Percentiles rank a stretch among this genome's conserved stretches.
phyloP scores from a whole-genome alignment of 2,888 invertebrate genomes.

The Drosophila histrio region DNA sequence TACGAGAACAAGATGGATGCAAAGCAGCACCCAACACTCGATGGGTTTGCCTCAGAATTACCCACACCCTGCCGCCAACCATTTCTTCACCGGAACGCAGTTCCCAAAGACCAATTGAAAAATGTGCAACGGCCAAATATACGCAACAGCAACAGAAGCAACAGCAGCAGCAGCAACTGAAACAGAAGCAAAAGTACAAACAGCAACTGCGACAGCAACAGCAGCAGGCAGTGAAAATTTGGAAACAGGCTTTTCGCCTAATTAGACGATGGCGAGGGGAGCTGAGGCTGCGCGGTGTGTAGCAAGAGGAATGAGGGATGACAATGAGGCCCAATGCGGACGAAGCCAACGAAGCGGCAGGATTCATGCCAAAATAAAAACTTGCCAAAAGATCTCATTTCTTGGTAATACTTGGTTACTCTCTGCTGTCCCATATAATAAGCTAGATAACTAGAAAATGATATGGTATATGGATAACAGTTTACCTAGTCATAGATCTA shows the following conservation, averaged over 20 bases:
- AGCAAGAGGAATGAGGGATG: neutral
- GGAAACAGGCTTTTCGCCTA: constrained; percentile 78
- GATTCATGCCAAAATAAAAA: constrained; percentile 47
- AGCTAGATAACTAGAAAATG: neutral
- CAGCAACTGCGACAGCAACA: constrained; percentile 8
- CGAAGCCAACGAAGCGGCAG: constrained; percentile 50
- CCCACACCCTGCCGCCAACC: neutral
- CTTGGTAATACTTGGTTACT: constrained; percentile 10
- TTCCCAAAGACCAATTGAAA: constrained; percentile 73
- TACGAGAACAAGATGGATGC: constrained; percentile 70
- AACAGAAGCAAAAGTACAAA: constrained; percentile 12
- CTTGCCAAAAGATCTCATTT: constrained; percentile 29
- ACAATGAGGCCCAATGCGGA: constrained; percentile 37
- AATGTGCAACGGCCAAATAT: constrained; percentile 73
- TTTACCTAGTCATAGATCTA: neutral
- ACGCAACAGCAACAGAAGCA: constrained; percentile 41
- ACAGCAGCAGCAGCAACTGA: constrained; percentile 8
- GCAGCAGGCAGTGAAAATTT: constrained; percentile 62
- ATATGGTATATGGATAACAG: neutral
- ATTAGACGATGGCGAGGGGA: constrained; percentile 62
- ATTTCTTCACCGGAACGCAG: constrained; percentile 10
- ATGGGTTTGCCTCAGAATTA: constrained; percentile 33
- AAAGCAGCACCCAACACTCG: constrained; percentile 51
- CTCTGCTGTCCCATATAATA: neutral
- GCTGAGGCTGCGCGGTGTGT: neutral